These are phyloP conservation scores for Vidua chalybeata DNA, from an alignment of 2,113 vertebrate species.

Conservation along the genomic window DNA sequence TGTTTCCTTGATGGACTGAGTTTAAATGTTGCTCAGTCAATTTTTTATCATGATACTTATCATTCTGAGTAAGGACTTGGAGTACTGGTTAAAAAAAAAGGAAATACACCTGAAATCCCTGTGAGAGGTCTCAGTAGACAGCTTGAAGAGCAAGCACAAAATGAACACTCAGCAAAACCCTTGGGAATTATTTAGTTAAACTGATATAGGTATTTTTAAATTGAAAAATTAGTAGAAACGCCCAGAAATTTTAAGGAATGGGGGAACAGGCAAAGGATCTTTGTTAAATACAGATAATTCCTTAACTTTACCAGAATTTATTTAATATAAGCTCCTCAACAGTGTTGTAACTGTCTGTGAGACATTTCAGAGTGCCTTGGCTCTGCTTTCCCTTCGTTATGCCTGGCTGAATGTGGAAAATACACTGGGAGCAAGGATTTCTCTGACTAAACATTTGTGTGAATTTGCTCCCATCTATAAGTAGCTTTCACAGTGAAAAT, in stretches of 20 bases:
- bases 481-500: background rate
- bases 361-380: background rate
- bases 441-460: conserved; percentile 4
- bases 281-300: background rate
- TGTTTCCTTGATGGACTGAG: background rate
- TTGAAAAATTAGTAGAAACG: background rate
- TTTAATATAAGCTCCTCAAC: background rate
- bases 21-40: background rate
- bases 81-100: background rate
- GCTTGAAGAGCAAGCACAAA: background rate
- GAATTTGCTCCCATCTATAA: background rate
- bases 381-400: background rate
- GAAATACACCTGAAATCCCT: background rate
- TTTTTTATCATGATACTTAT: background rate
- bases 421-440: background rate
- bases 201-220: background rate
- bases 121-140: background rate
- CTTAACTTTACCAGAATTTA: background rate
- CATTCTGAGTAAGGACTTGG: background rate
- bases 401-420: conserved; percentile 3
- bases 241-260: background rate
- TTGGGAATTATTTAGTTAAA: background rate
- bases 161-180: background rate
- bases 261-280: background rate
- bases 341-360: background rate